Conservation (phyloP, 2,888 invertebrate genomes). For the Nomada ferruginata region DNA sequence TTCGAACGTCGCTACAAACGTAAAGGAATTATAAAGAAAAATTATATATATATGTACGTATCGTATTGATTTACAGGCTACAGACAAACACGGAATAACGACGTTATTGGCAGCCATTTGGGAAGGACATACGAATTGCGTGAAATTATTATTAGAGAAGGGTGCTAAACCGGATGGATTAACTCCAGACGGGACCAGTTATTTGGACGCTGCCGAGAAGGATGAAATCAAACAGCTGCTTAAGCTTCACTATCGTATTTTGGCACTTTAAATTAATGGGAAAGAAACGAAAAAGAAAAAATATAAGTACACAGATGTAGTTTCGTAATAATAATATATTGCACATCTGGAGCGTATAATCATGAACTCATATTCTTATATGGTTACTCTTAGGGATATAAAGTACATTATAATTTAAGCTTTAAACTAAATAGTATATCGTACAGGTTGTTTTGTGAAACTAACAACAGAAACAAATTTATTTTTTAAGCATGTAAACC, state of each 20-base stretch:
- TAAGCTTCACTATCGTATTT: slow-evolving; percentile 76
- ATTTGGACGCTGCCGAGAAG: slow-evolving; percentile 95
- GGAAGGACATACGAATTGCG: slow-evolving; percentile 97
- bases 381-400: slow-evolving; percentile 54
- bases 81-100: slow-evolving; percentile 97
- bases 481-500: slow-evolving; percentile 56
- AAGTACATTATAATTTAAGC: slow-evolving; percentile 62
- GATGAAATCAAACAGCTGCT: slow-evolving; percentile 95
- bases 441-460: slow-evolving; percentile 46
- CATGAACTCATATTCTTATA: slow-evolving; percentile 61
- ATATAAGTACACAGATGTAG: slow-evolving; percentile 66
- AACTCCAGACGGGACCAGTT: slow-evolving; percentile 94
- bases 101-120: slow-evolving; percentile 97
- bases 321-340: slow-evolving; percentile 71
- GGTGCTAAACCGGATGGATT: slow-evolving; percentile 88
- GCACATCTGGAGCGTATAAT: slow-evolving; percentile 63
- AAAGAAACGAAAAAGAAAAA: slow-evolving; percentile 44
- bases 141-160: slow-evolving; percentile 93
- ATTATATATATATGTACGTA: background rate
- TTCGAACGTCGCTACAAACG: background rate
- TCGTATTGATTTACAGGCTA: slow-evolving; percentile 86
- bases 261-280: slow-evolving; percentile 71
- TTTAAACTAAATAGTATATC: slow-evolving; percentile 50
- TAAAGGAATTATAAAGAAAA: background rate
- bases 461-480: slow-evolving; percentile 45